A percentile compares a stretch with the other conserved stretches of the same genome.
These are phyloP conservation scores for Agrypnus murinus DNA, from an alignment of 2,888 invertebrate genomes.

Conservation along the genomic window DNA sequence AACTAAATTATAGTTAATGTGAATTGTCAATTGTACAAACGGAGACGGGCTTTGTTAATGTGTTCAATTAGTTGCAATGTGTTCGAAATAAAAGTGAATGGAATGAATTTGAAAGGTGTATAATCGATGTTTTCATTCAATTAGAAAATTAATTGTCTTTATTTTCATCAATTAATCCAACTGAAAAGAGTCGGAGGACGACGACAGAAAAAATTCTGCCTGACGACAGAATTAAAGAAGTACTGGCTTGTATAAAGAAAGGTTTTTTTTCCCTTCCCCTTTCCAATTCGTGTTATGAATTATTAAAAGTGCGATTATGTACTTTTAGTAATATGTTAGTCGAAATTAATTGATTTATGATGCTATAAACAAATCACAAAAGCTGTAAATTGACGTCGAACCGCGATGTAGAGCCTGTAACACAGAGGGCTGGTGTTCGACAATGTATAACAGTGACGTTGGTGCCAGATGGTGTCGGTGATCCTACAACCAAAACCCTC, in stretches of 20 bases:
- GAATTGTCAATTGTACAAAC: conserved; percentile 41
- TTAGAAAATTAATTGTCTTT: neutral
- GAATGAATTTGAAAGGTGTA: conserved; percentile 17
- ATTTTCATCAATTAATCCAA: neutral
- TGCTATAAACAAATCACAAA: conserved; percentile 51
- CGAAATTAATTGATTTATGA: conserved; percentile 47
- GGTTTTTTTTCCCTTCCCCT: neutral
- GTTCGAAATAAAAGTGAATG: conserved; percentile 29
- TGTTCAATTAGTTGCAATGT: conserved; percentile 35
- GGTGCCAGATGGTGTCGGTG: conserved; percentile 49
- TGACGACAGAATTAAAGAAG: neutral
- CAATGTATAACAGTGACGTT: conserved; percentile 47
- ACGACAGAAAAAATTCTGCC: neutral
- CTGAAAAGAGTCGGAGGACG: neutral
- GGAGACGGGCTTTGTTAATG: conserved; percentile 34
- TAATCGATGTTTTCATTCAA: conserved; percentile 10
- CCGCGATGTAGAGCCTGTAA: conserved; percentile 47
- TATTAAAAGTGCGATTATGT: conserved; percentile 18
- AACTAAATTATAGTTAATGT: conserved; percentile 35
- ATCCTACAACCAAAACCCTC: conserved; percentile 37
- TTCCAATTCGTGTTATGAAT: neutral
- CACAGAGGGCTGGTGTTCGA: conserved; percentile 43
- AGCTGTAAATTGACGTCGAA: conserved; percentile 46
- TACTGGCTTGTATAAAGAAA: neutral
- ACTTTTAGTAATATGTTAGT: neutral